phyloP scores from a whole-genome alignment of 2,888 invertebrate species.

The Sinohyriopsis cumingii region DNA sequence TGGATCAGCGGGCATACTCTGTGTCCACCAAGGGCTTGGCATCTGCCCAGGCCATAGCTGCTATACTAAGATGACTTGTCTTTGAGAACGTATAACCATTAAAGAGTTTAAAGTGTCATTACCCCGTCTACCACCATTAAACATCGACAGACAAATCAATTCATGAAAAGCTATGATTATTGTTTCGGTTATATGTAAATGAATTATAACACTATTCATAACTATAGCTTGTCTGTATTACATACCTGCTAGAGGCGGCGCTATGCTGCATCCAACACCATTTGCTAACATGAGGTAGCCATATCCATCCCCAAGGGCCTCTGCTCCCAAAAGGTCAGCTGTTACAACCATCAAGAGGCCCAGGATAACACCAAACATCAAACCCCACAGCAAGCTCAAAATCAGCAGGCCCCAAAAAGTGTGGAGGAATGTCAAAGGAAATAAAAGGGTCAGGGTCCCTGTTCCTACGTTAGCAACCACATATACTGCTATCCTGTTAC shows the following conservation, averaged over 20 bases:
- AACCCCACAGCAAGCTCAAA: constrained; percentile 35
- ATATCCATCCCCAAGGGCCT: constrained; percentile 44
- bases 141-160: too few species aligned
- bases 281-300: constrained; percentile 54
- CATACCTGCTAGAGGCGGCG: constrained; percentile 46
- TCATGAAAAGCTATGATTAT: too few species aligned
- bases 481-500: constrained; percentile 48
- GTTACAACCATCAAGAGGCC: constrained; percentile 48
- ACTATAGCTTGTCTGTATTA: background rate
- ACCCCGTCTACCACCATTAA: too few species aligned
- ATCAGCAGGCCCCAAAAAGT: constrained; percentile 19
- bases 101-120: too few species aligned
- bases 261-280: constrained; percentile 48
- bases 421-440: constrained; percentile 34
- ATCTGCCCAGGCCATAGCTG: too few species aligned
- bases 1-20: too few species aligned
- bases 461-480: constrained; percentile 43
- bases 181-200: too few species aligned
- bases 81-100: too few species aligned
- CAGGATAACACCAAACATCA: constrained; percentile 44
- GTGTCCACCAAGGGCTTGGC: too few species aligned
- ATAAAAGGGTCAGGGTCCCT: constrained; percentile 36
- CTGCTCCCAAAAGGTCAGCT: constrained; percentile 42
- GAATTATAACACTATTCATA: too few species aligned
- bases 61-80: too few species aligned